Evolutionary conservation across 2,797 vertebrate genomes (phyloP), one percentile per base, ranked within the genome.

Genomic region (Dendrocincla tyrannina): DNA sequence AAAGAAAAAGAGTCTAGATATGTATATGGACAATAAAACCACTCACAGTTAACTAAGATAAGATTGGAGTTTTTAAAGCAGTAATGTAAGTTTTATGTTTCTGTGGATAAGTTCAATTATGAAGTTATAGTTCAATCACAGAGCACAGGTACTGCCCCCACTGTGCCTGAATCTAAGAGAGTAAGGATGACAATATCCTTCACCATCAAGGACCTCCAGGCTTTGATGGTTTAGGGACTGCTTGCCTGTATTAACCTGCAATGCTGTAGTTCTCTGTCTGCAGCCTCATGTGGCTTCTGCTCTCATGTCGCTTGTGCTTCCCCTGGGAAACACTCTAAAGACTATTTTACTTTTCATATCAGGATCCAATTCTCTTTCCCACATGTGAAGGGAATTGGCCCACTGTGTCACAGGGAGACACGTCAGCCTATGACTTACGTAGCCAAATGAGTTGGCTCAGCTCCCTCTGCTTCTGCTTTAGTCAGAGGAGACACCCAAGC

Each of bases 391-490:
- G 30, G 77, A 82, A 44, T 1, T 47, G 47, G 27, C 24, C 63
- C 30, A 24, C 23, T 46, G 62, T 63, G 63, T 69, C 77, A 93
- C 27, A 72, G 58, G 46, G n/a, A 84, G 70, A 76, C 30, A 37
- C 0, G 1, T 68, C 41, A 78, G 41, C 47, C n/a, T 32, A 30
- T 0, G 1, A 6, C 5, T 68, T 22, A 67, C 22, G 19, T 46
- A 60, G 32, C 37, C 76, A 68, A 83, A 64, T 14, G 56, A 11
- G 28, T 44, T 91, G 62, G 59, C 50, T 81, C 58, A 78, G 42
- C 39, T 81, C 22, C n/a, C 27, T 88, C 42, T 64, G 39, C 42
- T 80, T 11, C 72, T 60, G 33, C 39, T 33, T 58, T 37, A 72
- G 47, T 46, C 62, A 59, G 37, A 73, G 81, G 39, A 76, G 67